Percentiles rank a stretch among this genome's conserved stretches.
These are phyloP conservation scores for Xiphias gladius DNA, from an alignment of 2,113 vertebrate genomes.

Conservation along the genomic window DNA sequence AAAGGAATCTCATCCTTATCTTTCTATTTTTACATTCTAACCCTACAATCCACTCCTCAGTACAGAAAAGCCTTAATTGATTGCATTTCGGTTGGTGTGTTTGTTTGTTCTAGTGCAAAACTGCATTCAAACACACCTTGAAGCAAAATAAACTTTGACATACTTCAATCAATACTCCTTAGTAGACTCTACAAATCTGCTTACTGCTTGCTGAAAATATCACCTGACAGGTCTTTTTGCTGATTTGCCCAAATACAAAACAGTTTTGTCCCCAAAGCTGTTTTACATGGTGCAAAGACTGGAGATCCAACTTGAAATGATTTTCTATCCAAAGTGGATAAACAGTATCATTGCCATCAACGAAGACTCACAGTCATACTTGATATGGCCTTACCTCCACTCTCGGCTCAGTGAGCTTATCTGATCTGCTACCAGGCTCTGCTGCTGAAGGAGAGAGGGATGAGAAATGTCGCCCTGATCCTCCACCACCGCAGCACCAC, in stretches of 20 bases:
- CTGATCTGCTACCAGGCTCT: constrained; percentile 95
- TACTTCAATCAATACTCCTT: neutral
- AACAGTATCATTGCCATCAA: neutral
- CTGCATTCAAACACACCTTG: neutral
- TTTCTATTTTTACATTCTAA: neutral
- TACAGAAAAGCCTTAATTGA: neutral
- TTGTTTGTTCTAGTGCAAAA: neutral
- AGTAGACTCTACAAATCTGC: neutral
- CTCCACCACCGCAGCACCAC: constrained; percentile 71
- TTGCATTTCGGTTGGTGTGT: neutral
- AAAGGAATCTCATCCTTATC: neutral
- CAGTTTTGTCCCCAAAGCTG: neutral
- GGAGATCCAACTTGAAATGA: neutral
- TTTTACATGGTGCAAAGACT: neutral
- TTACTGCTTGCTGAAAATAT: neutral
- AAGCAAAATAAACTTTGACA: neutral
- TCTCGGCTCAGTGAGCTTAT: constrained; percentile 95
- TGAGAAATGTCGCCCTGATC: constrained; percentile 63
- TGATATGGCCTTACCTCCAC: constrained; percentile 89
- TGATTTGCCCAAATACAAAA: neutral
- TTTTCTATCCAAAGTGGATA: neutral
- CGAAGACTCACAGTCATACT: neutral
- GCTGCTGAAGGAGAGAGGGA: constrained; percentile 87
- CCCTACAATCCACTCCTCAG: neutral
- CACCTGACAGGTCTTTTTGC: neutral